Evolutionary conservation across 2,888 invertebrate genomes (phyloP).

Genomic region (Unio pictorum): DNA sequence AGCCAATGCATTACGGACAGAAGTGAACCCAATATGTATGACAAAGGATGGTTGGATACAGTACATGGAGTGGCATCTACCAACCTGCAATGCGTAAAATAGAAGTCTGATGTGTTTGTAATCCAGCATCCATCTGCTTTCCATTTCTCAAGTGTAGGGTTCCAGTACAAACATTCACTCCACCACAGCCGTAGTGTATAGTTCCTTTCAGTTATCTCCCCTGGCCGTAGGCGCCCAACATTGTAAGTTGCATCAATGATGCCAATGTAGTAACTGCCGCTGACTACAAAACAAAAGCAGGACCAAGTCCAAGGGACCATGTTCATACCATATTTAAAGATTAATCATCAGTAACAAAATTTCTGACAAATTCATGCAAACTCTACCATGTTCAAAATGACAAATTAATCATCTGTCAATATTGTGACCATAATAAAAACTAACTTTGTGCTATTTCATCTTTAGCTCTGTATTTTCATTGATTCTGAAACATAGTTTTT

Average conservation of each 20-base stretch:
- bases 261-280: slow-evolving; percentile 58
- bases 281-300: slow-evolving; percentile 34
- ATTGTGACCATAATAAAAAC: no score
- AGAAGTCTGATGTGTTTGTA: slow-evolving; percentile 45
- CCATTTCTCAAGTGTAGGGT: slow-evolving; percentile 49
- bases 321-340: no score
- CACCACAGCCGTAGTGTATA: slow-evolving; percentile 66
- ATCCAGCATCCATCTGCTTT: slow-evolving; percentile 58
- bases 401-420: no score
- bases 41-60: no score
- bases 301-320: not conserved
- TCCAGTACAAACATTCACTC: slow-evolving; percentile 67
- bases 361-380: no score
- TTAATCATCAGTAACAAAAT: no score
- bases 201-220: slow-evolving; percentile 56
- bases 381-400: no score
- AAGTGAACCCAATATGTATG: no score
- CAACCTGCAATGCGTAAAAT: slow-evolving; percentile 59
- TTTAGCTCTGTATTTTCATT: no score
- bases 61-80: not conserved
- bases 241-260: slow-evolving; percentile 64
- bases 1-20: no score
- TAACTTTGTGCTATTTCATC: no score
- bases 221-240: slow-evolving; percentile 52
- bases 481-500: no score